phyloP scores from a whole-genome alignment of 1,140 invertebrate genomes.

The Monochamus saltuarius region DNA sequence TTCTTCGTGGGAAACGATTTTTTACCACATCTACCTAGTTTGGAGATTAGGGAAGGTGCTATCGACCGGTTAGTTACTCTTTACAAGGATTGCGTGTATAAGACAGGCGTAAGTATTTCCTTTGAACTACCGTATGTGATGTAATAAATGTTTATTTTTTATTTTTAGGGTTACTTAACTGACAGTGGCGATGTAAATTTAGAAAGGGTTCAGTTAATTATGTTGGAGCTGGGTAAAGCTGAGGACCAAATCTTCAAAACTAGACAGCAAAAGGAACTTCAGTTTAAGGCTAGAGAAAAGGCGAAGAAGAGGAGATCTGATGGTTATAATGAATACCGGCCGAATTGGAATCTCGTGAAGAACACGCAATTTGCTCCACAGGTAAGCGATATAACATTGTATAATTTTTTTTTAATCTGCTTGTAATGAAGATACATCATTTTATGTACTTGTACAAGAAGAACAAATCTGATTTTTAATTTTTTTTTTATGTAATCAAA shows the following conservation, averaged over 20 bases:
- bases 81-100: slow-evolving; percentile 95
- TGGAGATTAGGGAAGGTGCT: slow-evolving; percentile 97
- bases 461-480: too few relatives aligned
- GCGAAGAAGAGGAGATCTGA: slow-evolving; percentile 61
- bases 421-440: too few relatives aligned
- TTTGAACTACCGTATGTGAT: slow-evolving; percentile 6
- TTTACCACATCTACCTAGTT: slow-evolving; percentile 94
- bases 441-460: too few relatives aligned
- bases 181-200: slow-evolving; percentile 92
- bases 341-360: slow-evolving; percentile 68
- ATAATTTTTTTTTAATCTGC: too few relatives aligned
- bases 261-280: slow-evolving; percentile 81
- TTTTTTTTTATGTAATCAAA: too few relatives aligned
- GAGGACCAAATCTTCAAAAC: slow-evolving; percentile 99
- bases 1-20: slow-evolving; percentile 99
- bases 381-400: slow-evolving; percentile 50
- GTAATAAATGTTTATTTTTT: slow-evolving; percentile 20
- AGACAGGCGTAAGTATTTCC: slow-evolving; percentile 69
- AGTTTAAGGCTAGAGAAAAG: slow-evolving; percentile 78
- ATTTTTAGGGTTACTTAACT: slow-evolving; percentile 86
- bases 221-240: slow-evolving; percentile 87
- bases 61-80: slow-evolving; percentile 92
- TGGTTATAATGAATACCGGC: slow-evolving; percentile 58
- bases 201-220: slow-evolving; percentile 90
- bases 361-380: slow-evolving; percentile 73